phyloP scores from a whole-genome alignment of 2,888 invertebrate genomes.

The Cataglyphis cursor region DNA sequence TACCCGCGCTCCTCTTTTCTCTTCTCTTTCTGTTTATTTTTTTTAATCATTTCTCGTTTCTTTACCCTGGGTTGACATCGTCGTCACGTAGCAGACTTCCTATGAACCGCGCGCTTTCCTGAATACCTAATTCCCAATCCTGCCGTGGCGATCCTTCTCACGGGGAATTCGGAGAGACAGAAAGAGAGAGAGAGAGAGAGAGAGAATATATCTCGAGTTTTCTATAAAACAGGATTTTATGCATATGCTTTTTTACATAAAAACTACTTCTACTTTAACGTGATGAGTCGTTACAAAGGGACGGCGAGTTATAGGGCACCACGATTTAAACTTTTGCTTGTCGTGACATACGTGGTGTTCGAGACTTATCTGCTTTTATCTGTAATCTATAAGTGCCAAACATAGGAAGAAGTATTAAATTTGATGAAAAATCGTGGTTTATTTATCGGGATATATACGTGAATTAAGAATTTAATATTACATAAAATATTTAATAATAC shows the following conservation, averaged over 20 bases:
- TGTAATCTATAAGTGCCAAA: neutral
- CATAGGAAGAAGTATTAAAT: neutral
- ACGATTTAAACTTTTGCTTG: constrained; percentile 12
- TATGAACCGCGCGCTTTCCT: constrained; percentile 77
- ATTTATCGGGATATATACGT: neutral
- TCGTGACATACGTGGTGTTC: neutral
- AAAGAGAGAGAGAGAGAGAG: neutral
- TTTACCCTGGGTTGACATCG: constrained; percentile 80
- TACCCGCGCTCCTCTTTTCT: constrained; percentile 20
- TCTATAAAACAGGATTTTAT: constrained; percentile 52
- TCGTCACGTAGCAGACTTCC: constrained; percentile 85
- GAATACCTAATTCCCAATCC: constrained; percentile 80
- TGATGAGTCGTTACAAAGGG: neutral
- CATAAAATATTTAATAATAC: too few species aligned
- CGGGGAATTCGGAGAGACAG: constrained; percentile 27
- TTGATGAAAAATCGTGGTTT: neutral
- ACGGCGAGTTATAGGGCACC: neutral
- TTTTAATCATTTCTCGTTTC: constrained; percentile 72
- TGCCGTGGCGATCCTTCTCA: constrained; percentile 45
- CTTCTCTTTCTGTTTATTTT: constrained; percentile 50
- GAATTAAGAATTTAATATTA: neutral
- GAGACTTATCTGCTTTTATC: neutral
- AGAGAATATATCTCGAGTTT: constrained; percentile 41
- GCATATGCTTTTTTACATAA: constrained; percentile 9
- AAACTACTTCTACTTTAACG: neutral